These are phyloP conservation scores for Lycocerus yunnanus DNA, from an alignment of 2,888 invertebrate species.

Conservation along the genomic window DNA sequence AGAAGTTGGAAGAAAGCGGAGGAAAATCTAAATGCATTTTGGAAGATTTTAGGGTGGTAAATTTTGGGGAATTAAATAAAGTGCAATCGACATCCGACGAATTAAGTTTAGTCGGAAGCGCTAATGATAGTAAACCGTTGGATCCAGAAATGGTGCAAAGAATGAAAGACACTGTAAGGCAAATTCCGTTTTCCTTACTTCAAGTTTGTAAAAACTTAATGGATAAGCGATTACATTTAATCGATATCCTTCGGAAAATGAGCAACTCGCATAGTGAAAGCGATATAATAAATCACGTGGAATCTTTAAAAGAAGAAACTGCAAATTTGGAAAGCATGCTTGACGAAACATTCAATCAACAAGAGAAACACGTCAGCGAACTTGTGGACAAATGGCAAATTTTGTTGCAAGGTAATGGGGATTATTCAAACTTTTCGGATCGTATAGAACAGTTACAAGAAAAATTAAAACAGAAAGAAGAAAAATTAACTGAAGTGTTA, in stretches of 20 bases:
- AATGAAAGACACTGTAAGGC: conserved; percentile 47
- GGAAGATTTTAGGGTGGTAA: conserved; percentile 28
- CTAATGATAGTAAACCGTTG: conserved; percentile 16
- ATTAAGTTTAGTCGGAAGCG: conserved; percentile 1
- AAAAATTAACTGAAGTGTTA: not conserved
- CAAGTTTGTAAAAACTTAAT: conserved; percentile 48
- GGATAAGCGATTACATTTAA: conserved; percentile 40
- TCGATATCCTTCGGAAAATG: conserved; percentile 44
- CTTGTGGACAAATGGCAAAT: conserved; percentile 14
- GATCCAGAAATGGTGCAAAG: conserved; percentile 37
- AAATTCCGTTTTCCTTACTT: conserved; percentile 46
- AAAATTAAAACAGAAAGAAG: conserved; percentile 33
- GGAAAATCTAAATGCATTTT: conserved; percentile 36
- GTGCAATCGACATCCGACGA: not conserved
- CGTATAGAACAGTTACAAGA: conserved; percentile 39
- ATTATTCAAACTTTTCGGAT: not conserved
- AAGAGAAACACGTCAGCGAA: conserved; percentile 20
- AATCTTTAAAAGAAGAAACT: conserved; percentile 40
- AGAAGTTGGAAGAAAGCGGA: conserved; percentile 48
- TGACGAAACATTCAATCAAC: conserved; percentile 41
- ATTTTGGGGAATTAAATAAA: not conserved
- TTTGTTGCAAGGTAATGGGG: not conserved
- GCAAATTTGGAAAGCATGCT: conserved; percentile 41
- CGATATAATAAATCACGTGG: conserved; percentile 40
- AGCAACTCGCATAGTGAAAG: conserved; percentile 41